Evolutionary conservation across 2,888 invertebrate species (phyloP).

Genomic region (Agonum fuliginosum): DNA sequence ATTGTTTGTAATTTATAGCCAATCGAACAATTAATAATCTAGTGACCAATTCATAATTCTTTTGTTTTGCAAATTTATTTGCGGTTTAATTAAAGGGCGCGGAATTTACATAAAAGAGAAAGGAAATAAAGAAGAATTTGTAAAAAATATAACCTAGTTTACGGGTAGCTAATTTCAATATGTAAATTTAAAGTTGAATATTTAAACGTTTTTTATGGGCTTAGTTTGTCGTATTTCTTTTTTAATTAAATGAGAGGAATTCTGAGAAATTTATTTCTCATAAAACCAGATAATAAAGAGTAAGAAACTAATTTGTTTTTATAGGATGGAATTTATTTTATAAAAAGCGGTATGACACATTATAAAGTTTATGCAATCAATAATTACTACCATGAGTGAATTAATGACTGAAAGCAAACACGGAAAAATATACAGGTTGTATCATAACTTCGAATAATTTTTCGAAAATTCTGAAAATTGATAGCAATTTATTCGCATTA

Average conservation of each 20-base stretch:
- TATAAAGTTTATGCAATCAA: too few relatives aligned
- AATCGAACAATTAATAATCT: slow-evolving; percentile 15
- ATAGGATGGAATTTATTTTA: too few relatives aligned
- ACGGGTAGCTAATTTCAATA: slow-evolving; percentile 4
- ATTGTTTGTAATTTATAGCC: slow-evolving; percentile 9
- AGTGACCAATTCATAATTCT: neutral
- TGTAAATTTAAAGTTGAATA: slow-evolving; percentile 4
- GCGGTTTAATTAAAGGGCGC: neutral
- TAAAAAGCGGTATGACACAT: too few relatives aligned
- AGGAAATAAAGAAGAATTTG: neutral
- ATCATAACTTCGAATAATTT: too few relatives aligned
- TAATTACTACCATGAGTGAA: too few relatives aligned
- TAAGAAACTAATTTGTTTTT: too few relatives aligned
- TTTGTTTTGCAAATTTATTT: slow-evolving; percentile 2
- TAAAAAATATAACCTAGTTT: slow-evolving; percentile 5
- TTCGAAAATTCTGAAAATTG: too few relatives aligned
- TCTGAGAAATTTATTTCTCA: neutral
- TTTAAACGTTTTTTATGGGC: slow-evolving; percentile 4
- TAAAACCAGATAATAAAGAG: neutral
- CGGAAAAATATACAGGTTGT: too few relatives aligned
- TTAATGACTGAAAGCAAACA: too few relatives aligned
- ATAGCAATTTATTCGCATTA: too few relatives aligned
- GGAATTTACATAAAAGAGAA: slow-evolving; percentile 7
- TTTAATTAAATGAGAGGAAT: slow-evolving; percentile 4
- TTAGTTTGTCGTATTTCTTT: slow-evolving; percentile 11